Base-by-base conservation (phyloP, 2,113 vertebrate genomes). In the Melanerpes aurifrons region DNA sequence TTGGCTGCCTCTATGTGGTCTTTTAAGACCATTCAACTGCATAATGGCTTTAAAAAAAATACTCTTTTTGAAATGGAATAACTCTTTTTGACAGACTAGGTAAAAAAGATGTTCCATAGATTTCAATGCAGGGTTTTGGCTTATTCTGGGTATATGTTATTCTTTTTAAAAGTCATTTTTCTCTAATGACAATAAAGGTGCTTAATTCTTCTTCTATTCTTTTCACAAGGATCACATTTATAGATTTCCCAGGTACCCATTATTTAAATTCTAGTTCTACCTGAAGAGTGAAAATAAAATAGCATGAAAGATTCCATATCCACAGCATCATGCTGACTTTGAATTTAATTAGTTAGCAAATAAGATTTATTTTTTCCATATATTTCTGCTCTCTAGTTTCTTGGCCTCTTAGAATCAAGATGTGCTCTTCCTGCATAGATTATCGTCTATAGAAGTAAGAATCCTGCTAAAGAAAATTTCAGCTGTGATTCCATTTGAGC, bases 1-100 rank as follows among this genome's bases (percentile, higher is more conserved):
- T 93, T 37, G 26, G 61, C 84, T 96, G 79, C 61, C 12, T 91
- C 8, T 86, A 45, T 80, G 67, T 0, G 1, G 89, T 78, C 89
- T 95, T 97, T 97, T 92, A 95, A 90, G 91, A 94, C 78, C 28
- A 69, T 89, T 96, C 70, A 96, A 78, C 95, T 93, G 86, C 50
- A 87, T 92, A 91, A 94, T 91, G 71, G 91, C 87, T 97, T 97
- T 93, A 86, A 85, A 94, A 86, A 94, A 96, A 87, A 90, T 95
- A 96, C 78, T 95, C n/a, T 92, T 96, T 96, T 94, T 84, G 70
- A 96, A 97, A 89, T 80, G 11, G 37, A 95, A 83, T 45, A 75
- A 86, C 18, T 78, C 70, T 76, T 90, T 80, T 71, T 43, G 26
- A 59, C 47, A 79, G 37, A 40, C 35, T 66, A 68, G 25, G 35